Percentiles rank a stretch among this genome's conserved stretches.
These are phyloP conservation scores for Corapipo altera DNA, from an alignment of 2,113 vertebrate species.

Conservation along the genomic window DNA sequence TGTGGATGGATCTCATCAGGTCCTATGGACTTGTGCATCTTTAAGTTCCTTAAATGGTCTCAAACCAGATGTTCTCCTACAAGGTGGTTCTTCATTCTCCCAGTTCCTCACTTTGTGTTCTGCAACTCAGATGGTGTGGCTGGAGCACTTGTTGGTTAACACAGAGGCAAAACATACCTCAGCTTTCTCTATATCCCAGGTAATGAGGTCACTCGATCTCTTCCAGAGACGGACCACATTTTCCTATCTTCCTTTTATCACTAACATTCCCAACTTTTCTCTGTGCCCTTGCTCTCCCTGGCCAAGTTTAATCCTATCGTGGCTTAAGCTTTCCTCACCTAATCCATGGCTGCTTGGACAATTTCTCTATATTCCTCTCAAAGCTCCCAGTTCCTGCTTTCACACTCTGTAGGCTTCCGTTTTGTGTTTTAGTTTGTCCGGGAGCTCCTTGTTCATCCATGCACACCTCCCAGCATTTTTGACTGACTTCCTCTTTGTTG, in stretches of 20 bases:
- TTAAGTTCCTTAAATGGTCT: neutral
- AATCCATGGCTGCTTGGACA: neutral
- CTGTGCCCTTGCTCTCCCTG: neutral
- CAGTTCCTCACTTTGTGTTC: neutral
- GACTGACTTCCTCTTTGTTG: neutral
- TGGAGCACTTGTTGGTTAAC: neutral
- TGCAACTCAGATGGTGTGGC: neutral
- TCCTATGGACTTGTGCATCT: neutral
- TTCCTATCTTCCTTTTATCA: neutral
- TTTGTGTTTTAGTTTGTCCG: neutral
- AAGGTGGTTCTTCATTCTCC: neutral
- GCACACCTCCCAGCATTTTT: neutral
- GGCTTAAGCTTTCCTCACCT: neutral
- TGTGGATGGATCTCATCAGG: neutral
- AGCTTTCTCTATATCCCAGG: neutral
- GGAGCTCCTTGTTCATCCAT: neutral
- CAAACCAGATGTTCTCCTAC: neutral
- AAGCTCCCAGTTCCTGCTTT: neutral
- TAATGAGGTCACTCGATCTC: neutral
- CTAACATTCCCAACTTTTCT: neutral
- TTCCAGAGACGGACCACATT: neutral
- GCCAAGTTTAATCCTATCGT: neutral
- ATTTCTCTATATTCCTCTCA: neutral
- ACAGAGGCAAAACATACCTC: neutral
- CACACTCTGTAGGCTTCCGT: neutral